Conservation (phyloP, 2,888 invertebrate genomes). For the Limnephilus marmoratus region DNA sequence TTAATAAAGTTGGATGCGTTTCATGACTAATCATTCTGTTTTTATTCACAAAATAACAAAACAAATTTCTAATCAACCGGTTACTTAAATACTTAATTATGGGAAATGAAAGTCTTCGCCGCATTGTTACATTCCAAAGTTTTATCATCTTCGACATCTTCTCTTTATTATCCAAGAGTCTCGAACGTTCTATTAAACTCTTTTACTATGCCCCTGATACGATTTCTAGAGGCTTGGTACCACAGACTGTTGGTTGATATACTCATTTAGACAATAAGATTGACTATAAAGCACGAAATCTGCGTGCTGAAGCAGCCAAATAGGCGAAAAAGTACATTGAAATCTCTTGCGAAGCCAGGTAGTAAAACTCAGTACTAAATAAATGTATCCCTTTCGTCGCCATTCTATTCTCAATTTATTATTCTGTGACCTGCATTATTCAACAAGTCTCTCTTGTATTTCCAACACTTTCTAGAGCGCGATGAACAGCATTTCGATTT, state of each 20-base stretch:
- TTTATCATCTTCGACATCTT: constrained; percentile 8
- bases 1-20: not conserved
- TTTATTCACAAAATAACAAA: not conserved
- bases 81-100: constrained; percentile 17
- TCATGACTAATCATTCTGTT: not conserved
- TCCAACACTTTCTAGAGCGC: not conserved
- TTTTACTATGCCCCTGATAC: not conserved
- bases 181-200: constrained; percentile 12
- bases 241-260: not conserved
- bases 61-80: not conserved
- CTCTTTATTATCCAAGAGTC: not conserved
- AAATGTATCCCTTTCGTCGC: not conserved
- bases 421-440: not conserved
- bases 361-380: not conserved
- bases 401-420: not conserved
- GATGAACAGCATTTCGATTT: not conserved
- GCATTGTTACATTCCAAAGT: constrained; percentile 15
- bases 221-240: not conserved
- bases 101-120: constrained; percentile 28
- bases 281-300: not conserved
- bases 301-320: not conserved
- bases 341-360: not conserved
- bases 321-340: not conserved
- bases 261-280: not conserved
- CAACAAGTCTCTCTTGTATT: not conserved